A percentile compares a stretch with the other conserved stretches of the same genome.
Evolutionary conservation across 2,113 vertebrate genomes (phyloP).

Genomic region (Burhinus oedicnemus): DNA sequence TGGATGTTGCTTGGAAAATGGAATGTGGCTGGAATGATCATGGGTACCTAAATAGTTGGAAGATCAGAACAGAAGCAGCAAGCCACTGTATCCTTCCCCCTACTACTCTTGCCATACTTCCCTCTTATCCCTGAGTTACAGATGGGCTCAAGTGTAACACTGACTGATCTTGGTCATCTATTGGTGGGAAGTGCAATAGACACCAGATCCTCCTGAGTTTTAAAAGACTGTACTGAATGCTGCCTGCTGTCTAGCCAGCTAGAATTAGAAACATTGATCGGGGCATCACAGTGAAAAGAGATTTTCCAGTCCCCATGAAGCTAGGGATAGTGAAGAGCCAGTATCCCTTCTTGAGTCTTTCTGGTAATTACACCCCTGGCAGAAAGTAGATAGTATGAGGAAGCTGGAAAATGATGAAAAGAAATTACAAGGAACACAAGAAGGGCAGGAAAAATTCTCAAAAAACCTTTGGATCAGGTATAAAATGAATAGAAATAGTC

Average conservation of each 20-base stretch:
- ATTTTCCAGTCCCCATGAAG: not conserved
- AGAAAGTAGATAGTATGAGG: not conserved
- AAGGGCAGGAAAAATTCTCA: not conserved
- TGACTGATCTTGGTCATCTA: not conserved
- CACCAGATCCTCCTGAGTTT: not conserved
- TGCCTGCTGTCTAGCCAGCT: not conserved
- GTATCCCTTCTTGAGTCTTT: not conserved
- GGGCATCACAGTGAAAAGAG: not conserved
- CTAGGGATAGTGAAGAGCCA: not conserved
- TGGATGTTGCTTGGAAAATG: not conserved
- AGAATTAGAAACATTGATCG: not conserved
- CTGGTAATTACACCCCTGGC: not conserved
- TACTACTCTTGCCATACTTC: not conserved
- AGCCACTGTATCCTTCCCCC: not conserved
- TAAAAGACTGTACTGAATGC: not conserved
- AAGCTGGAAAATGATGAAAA: not conserved
- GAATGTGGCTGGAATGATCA: not conserved
- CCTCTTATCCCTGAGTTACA: not conserved
- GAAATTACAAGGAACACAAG: not conserved
- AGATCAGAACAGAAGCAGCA: not conserved
- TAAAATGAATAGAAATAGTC: not conserved
- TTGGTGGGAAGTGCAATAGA: not conserved
- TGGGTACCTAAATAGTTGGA: not conserved
- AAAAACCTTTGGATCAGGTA: not conserved
- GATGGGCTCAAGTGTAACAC: not conserved